Percentiles rank a stretch among this genome's conserved stretches.
phyloP scores from a whole-genome alignment of 2,113 vertebrate species.

The Microtus montanus region DNA sequence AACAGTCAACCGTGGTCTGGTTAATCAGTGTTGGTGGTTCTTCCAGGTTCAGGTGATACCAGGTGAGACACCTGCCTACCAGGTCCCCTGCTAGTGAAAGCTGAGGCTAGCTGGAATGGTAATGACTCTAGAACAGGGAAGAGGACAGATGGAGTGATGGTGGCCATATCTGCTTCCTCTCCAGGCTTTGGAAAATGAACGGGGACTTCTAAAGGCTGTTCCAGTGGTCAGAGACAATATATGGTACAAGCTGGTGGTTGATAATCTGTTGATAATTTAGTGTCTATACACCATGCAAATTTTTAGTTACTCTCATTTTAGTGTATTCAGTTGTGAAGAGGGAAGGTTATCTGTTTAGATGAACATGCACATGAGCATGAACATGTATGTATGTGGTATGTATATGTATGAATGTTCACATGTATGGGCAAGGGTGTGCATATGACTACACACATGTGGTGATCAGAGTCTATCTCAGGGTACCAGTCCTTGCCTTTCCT shows the following conservation, averaged over 20 bases:
- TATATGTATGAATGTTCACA: background rate
- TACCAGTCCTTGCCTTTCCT: background rate
- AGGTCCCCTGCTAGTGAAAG: background rate
- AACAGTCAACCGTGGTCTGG: background rate
- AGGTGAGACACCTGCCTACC: too few species aligned
- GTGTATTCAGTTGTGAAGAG: background rate
- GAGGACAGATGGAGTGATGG: background rate
- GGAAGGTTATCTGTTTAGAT: background rate
- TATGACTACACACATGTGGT: background rate
- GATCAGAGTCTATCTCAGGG: background rate
- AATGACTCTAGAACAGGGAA: background rate
- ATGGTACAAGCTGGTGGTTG: background rate
- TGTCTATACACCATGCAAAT: background rate
- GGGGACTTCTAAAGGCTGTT: background rate
- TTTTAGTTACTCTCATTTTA: background rate
- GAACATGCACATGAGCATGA: background rate
- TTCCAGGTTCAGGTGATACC: background rate
- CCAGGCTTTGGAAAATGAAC: background rate
- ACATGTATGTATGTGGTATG: background rate
- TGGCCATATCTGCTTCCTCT: background rate
- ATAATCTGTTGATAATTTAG: background rate
- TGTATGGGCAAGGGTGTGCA: background rate
- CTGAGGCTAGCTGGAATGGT: background rate
- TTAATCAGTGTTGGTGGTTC: background rate
- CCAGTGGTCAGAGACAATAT: background rate